Evolutionary conservation across 2,797 vertebrate genomes (phyloP).

Genomic region (Eulemur albifrons): DNA sequence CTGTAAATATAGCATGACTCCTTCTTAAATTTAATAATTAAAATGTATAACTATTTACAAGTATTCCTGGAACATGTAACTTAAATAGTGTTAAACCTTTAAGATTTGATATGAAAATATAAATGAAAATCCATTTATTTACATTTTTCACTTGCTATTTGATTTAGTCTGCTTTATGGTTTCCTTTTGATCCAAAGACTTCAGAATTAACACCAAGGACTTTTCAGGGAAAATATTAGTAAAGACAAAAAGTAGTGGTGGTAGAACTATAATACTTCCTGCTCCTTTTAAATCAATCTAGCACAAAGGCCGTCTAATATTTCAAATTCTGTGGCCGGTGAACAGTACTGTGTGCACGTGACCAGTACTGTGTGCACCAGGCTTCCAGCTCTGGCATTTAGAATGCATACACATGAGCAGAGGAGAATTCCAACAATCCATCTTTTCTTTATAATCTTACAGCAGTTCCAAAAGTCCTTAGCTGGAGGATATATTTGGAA

Average conservation of each 20-base stretch:
- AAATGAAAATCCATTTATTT: conserved; percentile 53
- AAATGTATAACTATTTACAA: not conserved
- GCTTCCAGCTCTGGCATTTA: conserved; percentile 13
- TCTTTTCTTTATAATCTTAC: conserved; percentile 57
- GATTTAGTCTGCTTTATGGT: conserved; percentile 2
- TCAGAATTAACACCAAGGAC: not conserved
- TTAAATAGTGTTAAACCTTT: not conserved
- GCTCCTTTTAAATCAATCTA: conserved; percentile 52
- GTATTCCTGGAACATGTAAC: conserved; percentile 54
- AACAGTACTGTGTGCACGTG: not conserved
- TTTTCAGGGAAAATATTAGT: conserved; percentile 2
- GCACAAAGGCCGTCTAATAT: not conserved
- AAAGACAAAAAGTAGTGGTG: not conserved
- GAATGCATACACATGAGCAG: not conserved
- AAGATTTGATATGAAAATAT: conserved; percentile 49
- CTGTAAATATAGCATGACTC: not conserved
- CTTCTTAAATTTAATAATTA: conserved; percentile 50
- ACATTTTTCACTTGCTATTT: conserved; percentile 48
- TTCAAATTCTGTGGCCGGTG: not conserved
- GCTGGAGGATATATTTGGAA: conserved; percentile 68
- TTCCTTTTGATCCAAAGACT: not conserved
- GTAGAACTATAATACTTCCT: not conserved
- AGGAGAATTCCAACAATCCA: not conserved
- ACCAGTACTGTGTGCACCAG: not conserved
- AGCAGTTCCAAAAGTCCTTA: conserved; percentile 62